Evolutionary conservation across 2,888 invertebrate species (phyloP), one percentile per base, ranked within the genome.

Genomic region (Drosophila prolongata): DNA sequence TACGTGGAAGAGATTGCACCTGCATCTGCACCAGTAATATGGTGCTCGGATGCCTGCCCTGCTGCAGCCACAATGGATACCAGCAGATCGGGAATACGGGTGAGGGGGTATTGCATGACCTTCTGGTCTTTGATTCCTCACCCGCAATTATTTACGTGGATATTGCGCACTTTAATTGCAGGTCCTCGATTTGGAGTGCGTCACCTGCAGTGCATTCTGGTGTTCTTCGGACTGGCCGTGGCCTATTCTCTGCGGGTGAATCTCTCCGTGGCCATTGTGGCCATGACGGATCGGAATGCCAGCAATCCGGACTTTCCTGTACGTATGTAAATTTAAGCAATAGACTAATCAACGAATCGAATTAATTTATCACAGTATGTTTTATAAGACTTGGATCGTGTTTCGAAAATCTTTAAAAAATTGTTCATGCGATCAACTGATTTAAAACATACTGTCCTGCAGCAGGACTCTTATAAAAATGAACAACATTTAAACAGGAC

Each of bases 201-300:
- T 34, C 95, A 96, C 87, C 79, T 94, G 10, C 95, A 96, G 87
- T 93, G 94, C 24, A 81, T 94, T 13, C 89, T 95, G 67, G 92
- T 95, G 71, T 95, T 95, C 80, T 80, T 94, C 10, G 94, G 95
- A 0, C 92, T 95, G 86, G 92, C 94, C 0, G 93, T 95, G 8
- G 94, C 95, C 35, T 95, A 95, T 80, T 94, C 94, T 0, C 93
- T 95, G 74, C 93, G 96, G 16, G 94, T 95, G 49, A 95, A 95
- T 85, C 93, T 96, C 81, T 95, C 95, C 0, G 95, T 96, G 13
- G 95, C 95, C 0, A 94, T 96, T 57, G 94, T 96, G 2, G 96
- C 96, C 13, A 96, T 96, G 96, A 95, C 95, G 0, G 94, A 95
- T 77, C 85, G 90, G 0, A 90, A 91, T n/a, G 90, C 92, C 3